Evolutionary conservation across 2,113 vertebrate species (phyloP).

Genomic region (Cynopterus brachyotis): DNA sequence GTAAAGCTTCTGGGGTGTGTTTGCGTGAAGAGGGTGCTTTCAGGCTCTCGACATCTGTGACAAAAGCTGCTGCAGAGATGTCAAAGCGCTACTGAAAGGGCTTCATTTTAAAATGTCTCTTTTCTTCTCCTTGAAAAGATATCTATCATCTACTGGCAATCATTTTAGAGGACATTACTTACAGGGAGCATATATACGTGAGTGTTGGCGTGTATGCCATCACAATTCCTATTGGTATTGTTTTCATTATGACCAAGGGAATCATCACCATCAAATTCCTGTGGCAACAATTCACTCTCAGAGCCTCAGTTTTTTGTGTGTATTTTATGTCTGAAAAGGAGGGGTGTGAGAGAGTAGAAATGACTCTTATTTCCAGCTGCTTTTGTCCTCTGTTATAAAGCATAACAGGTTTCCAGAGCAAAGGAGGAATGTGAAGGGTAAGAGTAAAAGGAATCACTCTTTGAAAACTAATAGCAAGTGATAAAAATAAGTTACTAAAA

Average conservation of each 20-base stretch:
- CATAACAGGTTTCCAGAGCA: constrained; percentile 68
- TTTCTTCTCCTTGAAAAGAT: constrained; percentile 33
- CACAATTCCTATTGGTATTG: constrained; percentile 65
- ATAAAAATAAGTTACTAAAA: constrained; percentile 82
- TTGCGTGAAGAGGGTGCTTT: not conserved
- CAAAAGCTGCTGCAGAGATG: constrained; percentile 11
- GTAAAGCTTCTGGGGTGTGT: not conserved
- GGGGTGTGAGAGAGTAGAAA: constrained; percentile 66
- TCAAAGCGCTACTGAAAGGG: constrained; percentile 15
- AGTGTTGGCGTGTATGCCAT: not conserved
- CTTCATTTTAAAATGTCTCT: not conserved
- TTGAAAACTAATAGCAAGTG: constrained; percentile 82
- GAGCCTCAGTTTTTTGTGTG: constrained; percentile 70
- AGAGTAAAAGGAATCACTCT: constrained; percentile 74
- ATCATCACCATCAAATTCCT: constrained; percentile 63
- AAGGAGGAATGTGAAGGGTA: constrained; percentile 77
- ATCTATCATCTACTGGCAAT: constrained; percentile 62
- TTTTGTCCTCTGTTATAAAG: constrained; percentile 82
- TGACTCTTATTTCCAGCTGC: constrained; percentile 74
- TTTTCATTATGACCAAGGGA: constrained; percentile 69
- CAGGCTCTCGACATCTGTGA: not conserved
- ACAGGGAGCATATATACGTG: not conserved
- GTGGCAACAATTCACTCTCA: constrained; percentile 70
- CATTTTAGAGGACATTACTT: constrained; percentile 61
- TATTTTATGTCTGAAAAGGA: constrained; percentile 76